These are phyloP conservation scores for Indicator maculatus DNA, from an alignment of 2,113 vertebrate genomes.

Conservation along the genomic window DNA sequence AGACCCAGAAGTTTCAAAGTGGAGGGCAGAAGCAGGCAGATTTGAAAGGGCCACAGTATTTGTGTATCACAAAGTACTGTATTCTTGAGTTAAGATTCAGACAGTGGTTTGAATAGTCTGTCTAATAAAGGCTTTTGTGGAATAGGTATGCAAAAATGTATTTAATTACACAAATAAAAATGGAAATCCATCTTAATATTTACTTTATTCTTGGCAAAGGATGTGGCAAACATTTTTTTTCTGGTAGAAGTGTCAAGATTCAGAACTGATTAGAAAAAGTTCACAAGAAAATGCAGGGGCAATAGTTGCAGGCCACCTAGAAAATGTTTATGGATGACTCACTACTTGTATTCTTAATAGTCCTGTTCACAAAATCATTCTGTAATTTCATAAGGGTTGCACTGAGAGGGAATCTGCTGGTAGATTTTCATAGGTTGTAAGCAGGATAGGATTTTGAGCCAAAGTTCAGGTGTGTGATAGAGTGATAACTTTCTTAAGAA, in stretches of 20 bases:
- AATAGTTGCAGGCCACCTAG: not conserved
- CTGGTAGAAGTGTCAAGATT: not conserved
- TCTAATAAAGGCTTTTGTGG: not conserved
- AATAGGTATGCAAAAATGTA: not conserved
- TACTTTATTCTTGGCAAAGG: not conserved
- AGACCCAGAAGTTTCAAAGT: not conserved
- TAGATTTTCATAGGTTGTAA: not conserved
- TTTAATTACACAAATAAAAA: constrained; percentile 15
- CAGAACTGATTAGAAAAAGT: not conserved
- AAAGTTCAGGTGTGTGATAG: not conserved
- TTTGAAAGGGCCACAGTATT: not conserved
- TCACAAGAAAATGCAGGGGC: not conserved
- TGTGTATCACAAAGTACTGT: not conserved
- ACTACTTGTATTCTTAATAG: not conserved
- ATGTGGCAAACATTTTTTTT: not conserved
- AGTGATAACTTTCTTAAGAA: not conserved
- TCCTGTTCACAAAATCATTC: not conserved
- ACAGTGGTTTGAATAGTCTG: not conserved
- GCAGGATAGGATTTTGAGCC: not conserved
- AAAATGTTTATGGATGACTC: not conserved
- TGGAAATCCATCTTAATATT: not conserved
- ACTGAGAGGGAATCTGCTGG: not conserved
- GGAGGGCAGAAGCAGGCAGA: not conserved
- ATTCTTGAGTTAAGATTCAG: not conserved
- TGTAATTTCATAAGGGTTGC: not conserved